Conservation (phyloP, 2,888 invertebrate species). For the Drosophila macrothrix region DNA sequence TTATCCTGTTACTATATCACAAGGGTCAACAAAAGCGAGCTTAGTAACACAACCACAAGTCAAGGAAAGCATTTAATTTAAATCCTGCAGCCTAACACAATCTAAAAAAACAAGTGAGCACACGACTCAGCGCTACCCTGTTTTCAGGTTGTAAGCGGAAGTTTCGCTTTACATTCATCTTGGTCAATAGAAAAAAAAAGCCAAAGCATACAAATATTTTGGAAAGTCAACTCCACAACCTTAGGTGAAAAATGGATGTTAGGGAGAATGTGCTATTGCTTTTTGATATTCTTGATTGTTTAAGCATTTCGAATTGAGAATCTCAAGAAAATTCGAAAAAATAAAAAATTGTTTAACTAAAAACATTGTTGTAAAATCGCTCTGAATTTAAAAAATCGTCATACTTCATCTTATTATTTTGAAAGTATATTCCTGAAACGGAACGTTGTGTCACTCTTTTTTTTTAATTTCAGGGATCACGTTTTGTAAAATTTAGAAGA, state of each 20-base stretch:
- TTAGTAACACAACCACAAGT: conserved; percentile 7
- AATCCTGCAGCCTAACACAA: conserved; percentile 1
- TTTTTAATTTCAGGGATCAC: background rate
- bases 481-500: background rate
- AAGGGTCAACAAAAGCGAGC: background rate
- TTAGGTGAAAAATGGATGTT: background rate
- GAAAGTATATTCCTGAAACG: background rate
- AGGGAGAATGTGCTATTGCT: background rate
- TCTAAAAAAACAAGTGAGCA: background rate
- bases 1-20: conserved; percentile 15
- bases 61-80: conserved; percentile 4
- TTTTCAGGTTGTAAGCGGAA: background rate
- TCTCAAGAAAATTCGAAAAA: background rate
- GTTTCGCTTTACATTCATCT: background rate
- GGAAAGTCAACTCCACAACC: background rate
- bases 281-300: background rate
- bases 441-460: no score
- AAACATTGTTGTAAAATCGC: background rate
- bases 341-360: background rate
- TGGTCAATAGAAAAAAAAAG: background rate
- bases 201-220: background rate
- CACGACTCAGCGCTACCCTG: background rate
- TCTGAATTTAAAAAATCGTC: no score
- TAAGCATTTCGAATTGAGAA: background rate
- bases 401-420: background rate